These are phyloP conservation scores for Ciconia stormi DNA, from an alignment of 2,113 vertebrate species.

Conservation along the genomic window DNA sequence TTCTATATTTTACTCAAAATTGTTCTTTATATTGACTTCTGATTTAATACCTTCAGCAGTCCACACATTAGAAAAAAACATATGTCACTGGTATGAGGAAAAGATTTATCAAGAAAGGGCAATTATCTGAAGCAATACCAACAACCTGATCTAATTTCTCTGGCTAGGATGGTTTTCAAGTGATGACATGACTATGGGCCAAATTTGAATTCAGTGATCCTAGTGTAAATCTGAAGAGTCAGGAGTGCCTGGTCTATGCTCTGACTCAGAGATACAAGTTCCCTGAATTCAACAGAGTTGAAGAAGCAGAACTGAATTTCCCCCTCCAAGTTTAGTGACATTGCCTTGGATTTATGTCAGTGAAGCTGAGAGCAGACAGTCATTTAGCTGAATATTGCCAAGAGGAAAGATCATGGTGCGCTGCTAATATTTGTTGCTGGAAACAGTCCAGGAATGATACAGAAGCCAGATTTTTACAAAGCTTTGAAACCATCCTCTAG, in stretches of 20 bases:
- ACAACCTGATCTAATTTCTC: neutral
- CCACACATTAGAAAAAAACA: neutral
- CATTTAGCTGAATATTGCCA: neutral
- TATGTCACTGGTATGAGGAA: neutral
- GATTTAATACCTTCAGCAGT: neutral
- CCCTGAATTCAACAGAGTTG: neutral
- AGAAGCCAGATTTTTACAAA: conserved; percentile 7
- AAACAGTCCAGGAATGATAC: neutral
- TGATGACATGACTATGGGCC: neutral
- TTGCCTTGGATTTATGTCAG: neutral
- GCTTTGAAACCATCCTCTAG: neutral
- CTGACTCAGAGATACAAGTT: neutral
- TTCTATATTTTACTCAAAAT: neutral
- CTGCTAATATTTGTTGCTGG: neutral
- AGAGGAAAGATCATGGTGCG: conserved; percentile 1
- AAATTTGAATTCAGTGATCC: neutral
- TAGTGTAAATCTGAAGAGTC: neutral
- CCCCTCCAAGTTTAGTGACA: neutral
- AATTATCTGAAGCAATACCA: neutral
- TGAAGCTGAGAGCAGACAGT: neutral
- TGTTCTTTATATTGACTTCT: neutral
- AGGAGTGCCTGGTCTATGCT: neutral
- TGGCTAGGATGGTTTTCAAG: neutral
- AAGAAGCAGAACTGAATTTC: neutral
- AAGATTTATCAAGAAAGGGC: neutral